Percentiles rank a stretch among this genome's conserved stretches.
Conservation (phyloP, 1,140 invertebrate species). For the Armadillidium nasatum region DNA sequence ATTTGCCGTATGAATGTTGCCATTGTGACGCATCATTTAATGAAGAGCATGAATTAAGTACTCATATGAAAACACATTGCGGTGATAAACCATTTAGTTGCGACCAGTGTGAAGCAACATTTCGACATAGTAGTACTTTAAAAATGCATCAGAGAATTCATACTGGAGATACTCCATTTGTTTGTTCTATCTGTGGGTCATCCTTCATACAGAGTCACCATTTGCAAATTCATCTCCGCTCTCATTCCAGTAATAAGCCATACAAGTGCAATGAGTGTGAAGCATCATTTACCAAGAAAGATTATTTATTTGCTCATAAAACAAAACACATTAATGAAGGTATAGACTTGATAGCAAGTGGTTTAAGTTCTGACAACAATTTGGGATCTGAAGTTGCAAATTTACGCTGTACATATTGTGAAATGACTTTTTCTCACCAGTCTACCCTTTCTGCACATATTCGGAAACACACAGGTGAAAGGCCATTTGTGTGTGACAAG, state of each 20-base stretch:
- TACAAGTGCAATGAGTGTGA: slow-evolving; percentile 54
- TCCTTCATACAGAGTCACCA: slow-evolving; percentile 72
- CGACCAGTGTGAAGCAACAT: slow-evolving; percentile 51
- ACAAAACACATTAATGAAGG: neutral
- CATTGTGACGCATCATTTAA: slow-evolving; percentile 1
- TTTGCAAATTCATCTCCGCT: slow-evolving; percentile 51
- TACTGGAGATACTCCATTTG: slow-evolving; percentile 73
- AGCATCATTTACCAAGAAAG: slow-evolving; percentile 33
- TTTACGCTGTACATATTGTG: slow-evolving; percentile 3
- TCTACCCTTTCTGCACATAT: neutral
- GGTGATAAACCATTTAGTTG: slow-evolving; percentile 54
- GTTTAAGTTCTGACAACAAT: neutral
- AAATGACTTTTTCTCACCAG: neutral
- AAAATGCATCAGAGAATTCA: slow-evolving; percentile 75
- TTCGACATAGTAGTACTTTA: slow-evolving; percentile 66
- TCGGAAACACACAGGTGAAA: slow-evolving; percentile 6
- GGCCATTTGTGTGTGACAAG: neutral
- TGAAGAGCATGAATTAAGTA: neutral
- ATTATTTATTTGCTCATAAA: neutral
- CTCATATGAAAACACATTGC: slow-evolving; percentile 49
- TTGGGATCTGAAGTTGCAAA: neutral
- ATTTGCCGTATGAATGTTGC: neutral
- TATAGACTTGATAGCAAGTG: neutral
- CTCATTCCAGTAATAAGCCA: slow-evolving; percentile 53
- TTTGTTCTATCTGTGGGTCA: slow-evolving; percentile 83